Evolutionary conservation across 2,888 invertebrate species (phyloP).

Genomic region (Mylabris sibirica): DNA sequence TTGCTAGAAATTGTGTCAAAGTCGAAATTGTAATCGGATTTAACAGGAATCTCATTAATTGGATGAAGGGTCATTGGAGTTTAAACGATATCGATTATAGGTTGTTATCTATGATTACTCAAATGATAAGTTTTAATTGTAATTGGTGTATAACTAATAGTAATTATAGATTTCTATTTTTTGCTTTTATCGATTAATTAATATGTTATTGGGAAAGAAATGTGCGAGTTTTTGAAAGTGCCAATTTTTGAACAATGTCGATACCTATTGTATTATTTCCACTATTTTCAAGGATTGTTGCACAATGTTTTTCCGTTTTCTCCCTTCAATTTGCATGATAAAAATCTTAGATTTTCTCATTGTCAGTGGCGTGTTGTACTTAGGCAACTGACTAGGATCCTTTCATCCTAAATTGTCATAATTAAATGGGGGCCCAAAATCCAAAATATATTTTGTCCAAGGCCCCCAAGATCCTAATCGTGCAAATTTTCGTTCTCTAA

Average conservation of each 20-base stretch:
- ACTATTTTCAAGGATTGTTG: slow-evolving; percentile 43
- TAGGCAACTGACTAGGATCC: too few species aligned
- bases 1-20: not conserved
- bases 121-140: not conserved
- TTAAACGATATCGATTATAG: not conserved
- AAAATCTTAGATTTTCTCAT: not conserved
- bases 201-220: not conserved
- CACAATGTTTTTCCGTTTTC: slow-evolving; percentile 29
- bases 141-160: not conserved
- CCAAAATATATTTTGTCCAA: too few species aligned
- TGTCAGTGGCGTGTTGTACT: too few species aligned
- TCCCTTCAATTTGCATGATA: not conserved
- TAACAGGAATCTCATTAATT: not conserved
- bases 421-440: too few species aligned
- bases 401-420: too few species aligned
- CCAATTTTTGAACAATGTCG: slow-evolving; percentile 9
- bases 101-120: not conserved
- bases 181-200: not conserved
- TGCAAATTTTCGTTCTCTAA: too few species aligned
- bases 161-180: slow-evolving; percentile 10
- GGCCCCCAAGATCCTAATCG: too few species aligned
- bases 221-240: not conserved
- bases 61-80: not conserved
- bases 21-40: not conserved
- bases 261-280: slow-evolving; percentile 41